A percentile compares a stretch with the other conserved stretches of the same genome.
Conservation (phyloP, 2,888 invertebrate genomes). For the Phaonia tiefii region DNA sequence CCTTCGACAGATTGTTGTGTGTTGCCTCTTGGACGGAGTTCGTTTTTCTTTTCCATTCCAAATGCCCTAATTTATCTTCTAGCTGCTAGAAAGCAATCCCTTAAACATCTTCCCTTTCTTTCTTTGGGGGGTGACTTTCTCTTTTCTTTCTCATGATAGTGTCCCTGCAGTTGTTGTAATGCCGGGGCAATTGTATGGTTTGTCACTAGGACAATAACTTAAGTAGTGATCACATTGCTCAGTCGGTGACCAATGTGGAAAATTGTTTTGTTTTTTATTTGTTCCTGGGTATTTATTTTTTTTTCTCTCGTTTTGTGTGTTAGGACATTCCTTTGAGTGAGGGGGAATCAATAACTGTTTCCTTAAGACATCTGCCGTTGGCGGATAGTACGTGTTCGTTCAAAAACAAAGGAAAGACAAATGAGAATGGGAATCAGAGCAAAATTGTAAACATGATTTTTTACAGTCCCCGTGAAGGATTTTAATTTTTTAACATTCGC, state of each 20-base stretch:
- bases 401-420: too few relatives aligned
- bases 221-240: constrained; percentile 38
- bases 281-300: background rate
- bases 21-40: too few relatives aligned
- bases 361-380: constrained; percentile 38
- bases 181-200: too few relatives aligned
- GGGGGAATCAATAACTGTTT: constrained; percentile 31
- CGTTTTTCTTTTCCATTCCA: constrained; percentile 19
- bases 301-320: constrained; percentile 2
- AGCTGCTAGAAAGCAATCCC: constrained; percentile 6
- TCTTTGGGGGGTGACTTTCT: constrained; percentile 33
- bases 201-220: constrained; percentile 46
- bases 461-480: background rate
- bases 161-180: constrained; percentile 25
- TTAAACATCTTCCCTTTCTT: constrained; percentile 7
- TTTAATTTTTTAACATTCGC: constrained; percentile 26
- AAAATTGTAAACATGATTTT: constrained; percentile 22
- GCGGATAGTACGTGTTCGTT: constrained; percentile 40
- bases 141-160: background rate
- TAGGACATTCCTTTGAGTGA: background rate
- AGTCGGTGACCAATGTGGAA: constrained; percentile 53
- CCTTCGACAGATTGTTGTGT: too few relatives aligned
- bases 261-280: constrained; percentile 47
- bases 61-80: constrained; percentile 58
- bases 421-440: background rate